Percentiles rank a stretch among this genome's conserved stretches.
Conservation (phyloP, 2,888 invertebrate species). For the Cephalotes varians region DNA sequence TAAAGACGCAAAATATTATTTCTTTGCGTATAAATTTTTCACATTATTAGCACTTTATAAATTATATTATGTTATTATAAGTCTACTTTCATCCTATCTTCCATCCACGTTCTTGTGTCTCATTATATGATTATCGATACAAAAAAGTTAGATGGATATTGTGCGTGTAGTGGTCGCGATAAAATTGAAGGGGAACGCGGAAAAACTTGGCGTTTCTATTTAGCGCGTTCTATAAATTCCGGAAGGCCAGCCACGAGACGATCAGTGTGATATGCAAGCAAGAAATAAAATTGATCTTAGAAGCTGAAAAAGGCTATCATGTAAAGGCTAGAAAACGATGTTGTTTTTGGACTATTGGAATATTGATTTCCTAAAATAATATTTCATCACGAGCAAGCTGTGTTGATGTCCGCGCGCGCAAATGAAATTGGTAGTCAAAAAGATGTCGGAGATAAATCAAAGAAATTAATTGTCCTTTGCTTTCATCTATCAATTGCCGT, state of each 20-base stretch:
- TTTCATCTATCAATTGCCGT: neutral
- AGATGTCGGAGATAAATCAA: neutral
- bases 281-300: slow-evolving; percentile 72
- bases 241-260: slow-evolving; percentile 61
- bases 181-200: slow-evolving; percentile 72
- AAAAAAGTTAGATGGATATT: slow-evolving; percentile 63
- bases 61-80: slow-evolving; percentile 3
- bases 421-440: neutral
- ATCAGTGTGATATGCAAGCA: slow-evolving; percentile 68
- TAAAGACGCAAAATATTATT: neutral
- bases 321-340: slow-evolving; percentile 51
- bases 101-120: neutral
- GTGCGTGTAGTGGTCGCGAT: slow-evolving; percentile 66
- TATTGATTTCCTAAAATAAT: slow-evolving; percentile 22
- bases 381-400: neutral
- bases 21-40: neutral
- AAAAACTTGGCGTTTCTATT: slow-evolving; percentile 71
- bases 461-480: neutral
- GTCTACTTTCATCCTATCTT: neutral
- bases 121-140: neutral
- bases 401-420: neutral
- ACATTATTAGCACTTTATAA: neutral
- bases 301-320: neutral
- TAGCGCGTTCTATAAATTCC: slow-evolving; percentile 72
- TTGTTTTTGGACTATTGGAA: slow-evolving; percentile 28